Evolutionary conservation across 1,140 invertebrate species (phyloP).

Genomic region (Coenobita brevimanus): DNA sequence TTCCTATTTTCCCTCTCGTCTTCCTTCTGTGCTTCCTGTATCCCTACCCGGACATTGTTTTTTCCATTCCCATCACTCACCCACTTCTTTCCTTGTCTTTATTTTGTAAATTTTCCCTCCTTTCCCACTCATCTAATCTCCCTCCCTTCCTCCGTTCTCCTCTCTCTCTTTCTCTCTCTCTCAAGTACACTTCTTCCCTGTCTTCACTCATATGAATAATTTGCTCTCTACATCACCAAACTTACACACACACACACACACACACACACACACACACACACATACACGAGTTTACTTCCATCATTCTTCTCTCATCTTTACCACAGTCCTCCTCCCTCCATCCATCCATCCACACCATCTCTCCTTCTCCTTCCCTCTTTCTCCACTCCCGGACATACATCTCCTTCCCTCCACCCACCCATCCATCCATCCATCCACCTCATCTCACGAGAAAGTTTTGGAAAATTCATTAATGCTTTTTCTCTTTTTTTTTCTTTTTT

Average conservation of each 20-base stretch:
- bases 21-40: not conserved
- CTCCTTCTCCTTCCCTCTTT: no score
- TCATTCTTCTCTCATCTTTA: not conserved
- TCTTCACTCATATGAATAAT: not conserved
- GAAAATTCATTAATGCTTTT: no score
- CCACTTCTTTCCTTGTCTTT: not conserved
- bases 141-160: not conserved
- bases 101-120: not conserved
- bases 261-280: not conserved
- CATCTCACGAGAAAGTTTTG: no score
- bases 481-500: no score
- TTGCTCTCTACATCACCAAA: not conserved
- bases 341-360: not conserved
- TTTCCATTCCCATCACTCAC: not conserved
- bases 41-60: not conserved
- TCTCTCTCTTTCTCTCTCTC: not conserved
- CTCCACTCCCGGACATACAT: no score
- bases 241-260: not conserved
- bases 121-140: not conserved
- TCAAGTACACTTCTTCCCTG: not conserved
- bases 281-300: not conserved
- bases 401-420: no score
- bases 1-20: not conserved
- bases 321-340: not conserved
- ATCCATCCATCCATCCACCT: no score